phyloP scores from a whole-genome alignment of 2,888 invertebrate genomes.

The Tenthredo amoena region DNA sequence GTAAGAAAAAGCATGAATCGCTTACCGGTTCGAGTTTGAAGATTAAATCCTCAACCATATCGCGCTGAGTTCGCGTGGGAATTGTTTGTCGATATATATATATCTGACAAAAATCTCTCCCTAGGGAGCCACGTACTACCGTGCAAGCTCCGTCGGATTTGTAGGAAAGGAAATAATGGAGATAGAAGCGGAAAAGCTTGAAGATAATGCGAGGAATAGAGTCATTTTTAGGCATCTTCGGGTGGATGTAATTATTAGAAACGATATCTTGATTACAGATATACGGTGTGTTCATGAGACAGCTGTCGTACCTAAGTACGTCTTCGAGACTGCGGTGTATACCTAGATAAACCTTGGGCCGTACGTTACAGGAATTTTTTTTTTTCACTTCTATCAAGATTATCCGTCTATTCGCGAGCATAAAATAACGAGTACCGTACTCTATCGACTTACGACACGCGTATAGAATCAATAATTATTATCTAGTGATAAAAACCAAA shows the following conservation, averaged over 20 bases:
- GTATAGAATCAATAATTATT: background rate
- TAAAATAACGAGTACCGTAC: background rate
- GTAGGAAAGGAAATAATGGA: background rate
- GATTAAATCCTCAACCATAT: constrained; percentile 30
- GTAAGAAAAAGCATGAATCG: background rate
- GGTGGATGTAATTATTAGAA: background rate
- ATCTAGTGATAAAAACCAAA: background rate
- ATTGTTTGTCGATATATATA: constrained; percentile 46
- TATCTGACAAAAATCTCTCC: constrained; percentile 30
- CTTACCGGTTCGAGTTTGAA: background rate
- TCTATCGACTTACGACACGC: background rate
- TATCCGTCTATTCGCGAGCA: background rate
- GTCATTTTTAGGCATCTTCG: background rate
- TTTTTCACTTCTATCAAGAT: background rate
- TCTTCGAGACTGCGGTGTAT: background rate
- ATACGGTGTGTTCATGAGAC: background rate
- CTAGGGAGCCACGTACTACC: background rate
- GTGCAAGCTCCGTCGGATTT: background rate
- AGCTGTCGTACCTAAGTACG: background rate
- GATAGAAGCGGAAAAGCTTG: background rate
- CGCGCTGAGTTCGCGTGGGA: background rate
- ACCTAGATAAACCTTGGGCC: background rate
- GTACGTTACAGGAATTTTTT: background rate
- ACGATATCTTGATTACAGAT: constrained; percentile 26
- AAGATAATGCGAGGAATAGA: background rate